A percentile compares a stretch with the other conserved stretches of the same genome.
Conservation (phyloP, 2,797 vertebrate species). For the Rhinogobio ventralis region DNA sequence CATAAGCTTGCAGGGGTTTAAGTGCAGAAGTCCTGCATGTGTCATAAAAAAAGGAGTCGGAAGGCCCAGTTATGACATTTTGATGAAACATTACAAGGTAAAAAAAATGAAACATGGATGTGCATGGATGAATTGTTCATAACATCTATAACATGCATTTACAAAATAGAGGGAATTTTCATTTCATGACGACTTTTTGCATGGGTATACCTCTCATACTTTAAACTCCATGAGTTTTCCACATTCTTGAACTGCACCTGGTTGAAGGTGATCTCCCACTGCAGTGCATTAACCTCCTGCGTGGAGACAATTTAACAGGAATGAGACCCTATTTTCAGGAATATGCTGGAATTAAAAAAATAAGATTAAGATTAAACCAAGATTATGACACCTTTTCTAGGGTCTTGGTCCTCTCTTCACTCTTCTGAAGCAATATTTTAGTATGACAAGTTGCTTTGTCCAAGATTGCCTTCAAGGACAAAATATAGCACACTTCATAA, state of each 20-base stretch:
- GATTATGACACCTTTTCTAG: constrained; percentile 94
- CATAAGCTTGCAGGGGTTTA: background rate
- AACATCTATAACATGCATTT: background rate
- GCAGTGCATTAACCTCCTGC: constrained; percentile 90
- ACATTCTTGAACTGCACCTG: constrained; percentile 87
- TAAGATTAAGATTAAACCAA: too few species aligned
- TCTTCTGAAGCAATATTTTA: constrained; percentile 88
- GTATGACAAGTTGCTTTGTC: constrained; percentile 91
- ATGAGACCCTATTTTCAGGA: constrained; percentile 54
- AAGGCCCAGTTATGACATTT: background rate
- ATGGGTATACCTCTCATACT: constrained; percentile 82
- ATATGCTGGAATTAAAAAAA: background rate
- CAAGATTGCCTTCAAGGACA: constrained; percentile 82
- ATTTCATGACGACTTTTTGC: background rate
- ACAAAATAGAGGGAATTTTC: background rate
- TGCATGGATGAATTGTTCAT: background rate
- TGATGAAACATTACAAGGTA: background rate
- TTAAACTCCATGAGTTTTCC: constrained; percentile 85
- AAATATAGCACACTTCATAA: background rate
- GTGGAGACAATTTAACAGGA: constrained; percentile 26
- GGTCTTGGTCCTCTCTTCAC: constrained; percentile 83
- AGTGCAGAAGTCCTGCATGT: too few species aligned
- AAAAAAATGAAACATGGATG: background rate
- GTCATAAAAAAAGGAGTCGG: background rate
- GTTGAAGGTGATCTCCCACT: constrained; percentile 92